Evolutionary conservation across 2,113 vertebrate species (phyloP), one percentile per base, ranked within the genome.

Genomic region (Polyodon spathula): DNA sequence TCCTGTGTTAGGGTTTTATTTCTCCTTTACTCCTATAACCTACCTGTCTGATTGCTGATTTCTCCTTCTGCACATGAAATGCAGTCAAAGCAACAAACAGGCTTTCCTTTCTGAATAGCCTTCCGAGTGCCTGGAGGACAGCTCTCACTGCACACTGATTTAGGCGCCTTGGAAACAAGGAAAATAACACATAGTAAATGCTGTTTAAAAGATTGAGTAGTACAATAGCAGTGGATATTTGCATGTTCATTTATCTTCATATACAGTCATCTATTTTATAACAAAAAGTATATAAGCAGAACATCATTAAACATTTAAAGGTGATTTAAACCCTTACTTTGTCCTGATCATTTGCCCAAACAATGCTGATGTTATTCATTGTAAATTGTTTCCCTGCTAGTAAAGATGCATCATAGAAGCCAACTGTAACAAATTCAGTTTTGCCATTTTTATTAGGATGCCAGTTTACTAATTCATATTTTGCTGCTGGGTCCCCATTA

Each of bases 401-500:
- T 27, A 10, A 27, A 12, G 61, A 42, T 1, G 51, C 40, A 46
- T 63, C 52, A 37, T 56, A 63, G 42, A 14, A 43, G 12, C 61
- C 61, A 56, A 55, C 40, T 44, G 9, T 37, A 16, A 16, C 16
- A 39, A 56, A 17, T 42, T 63, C 41, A 37, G 17, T 11, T 4
- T 8, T 8, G 2, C 40, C 61, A 6, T 55, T 43, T 7, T 4
- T 10, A 55, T 48, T 48, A 4, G 8, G 42, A 14, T 63, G 53
- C 61, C 61, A 63, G 53, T 63, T 63, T 4, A 63, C 38, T 10
- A 63, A 37, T 39, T 63, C 61, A 16, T 63, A 63, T 6, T 9
- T 40, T 8, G 52, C 54, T 42, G 16, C 43, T 38, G 59, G 59
- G 38, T 63, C 51, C 14, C 54, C 52, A 38, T 42, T 56, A 5